Percentiles rank a stretch among this genome's conserved stretches.
phyloP scores from a whole-genome alignment of 2,888 invertebrate species.

The Chouioia cunea region DNA sequence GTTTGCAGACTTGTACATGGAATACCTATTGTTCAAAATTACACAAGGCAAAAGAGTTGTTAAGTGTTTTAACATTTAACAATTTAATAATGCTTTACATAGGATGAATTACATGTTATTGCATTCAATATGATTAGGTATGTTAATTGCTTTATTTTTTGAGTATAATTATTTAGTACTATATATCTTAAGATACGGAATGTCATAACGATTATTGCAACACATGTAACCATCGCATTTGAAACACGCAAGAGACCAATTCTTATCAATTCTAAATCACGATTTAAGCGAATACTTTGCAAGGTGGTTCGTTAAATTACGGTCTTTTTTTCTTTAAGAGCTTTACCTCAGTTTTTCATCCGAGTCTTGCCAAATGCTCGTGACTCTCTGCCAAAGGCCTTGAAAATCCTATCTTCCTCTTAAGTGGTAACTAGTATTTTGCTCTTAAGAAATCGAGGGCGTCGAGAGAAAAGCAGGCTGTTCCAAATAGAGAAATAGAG shows the following conservation, averaged over 20 bases:
- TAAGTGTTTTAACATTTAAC: too few relatives aligned
- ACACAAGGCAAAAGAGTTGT: too few relatives aligned
- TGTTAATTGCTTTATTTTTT: too few relatives aligned
- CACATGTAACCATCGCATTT: neutral
- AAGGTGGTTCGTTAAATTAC: constrained; percentile 23
- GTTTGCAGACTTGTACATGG: too few relatives aligned
- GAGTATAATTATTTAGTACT: too few relatives aligned
- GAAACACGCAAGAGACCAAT: constrained; percentile 20
- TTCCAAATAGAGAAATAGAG: too few relatives aligned
- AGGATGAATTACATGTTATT: too few relatives aligned
- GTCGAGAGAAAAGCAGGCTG: neutral
- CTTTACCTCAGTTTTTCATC: neutral
- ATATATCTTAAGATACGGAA: too few relatives aligned
- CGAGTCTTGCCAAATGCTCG: constrained; percentile 27
- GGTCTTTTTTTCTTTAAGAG: neutral
- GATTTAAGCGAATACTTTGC: constrained; percentile 32
- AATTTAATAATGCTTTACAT: too few relatives aligned
- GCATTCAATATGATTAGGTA: too few relatives aligned
- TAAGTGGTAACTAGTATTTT: constrained; percentile 16
- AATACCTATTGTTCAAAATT: too few relatives aligned
- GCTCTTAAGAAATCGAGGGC: constrained; percentile 18
- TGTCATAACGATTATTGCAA: too few relatives aligned
- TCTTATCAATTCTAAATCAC: constrained; percentile 31
- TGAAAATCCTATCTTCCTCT: constrained; percentile 33
- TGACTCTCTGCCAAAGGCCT: constrained; percentile 10